Base-by-base conservation (phyloP, 1,140 invertebrate genomes). In the Paralvinella palmiformis region DNA sequence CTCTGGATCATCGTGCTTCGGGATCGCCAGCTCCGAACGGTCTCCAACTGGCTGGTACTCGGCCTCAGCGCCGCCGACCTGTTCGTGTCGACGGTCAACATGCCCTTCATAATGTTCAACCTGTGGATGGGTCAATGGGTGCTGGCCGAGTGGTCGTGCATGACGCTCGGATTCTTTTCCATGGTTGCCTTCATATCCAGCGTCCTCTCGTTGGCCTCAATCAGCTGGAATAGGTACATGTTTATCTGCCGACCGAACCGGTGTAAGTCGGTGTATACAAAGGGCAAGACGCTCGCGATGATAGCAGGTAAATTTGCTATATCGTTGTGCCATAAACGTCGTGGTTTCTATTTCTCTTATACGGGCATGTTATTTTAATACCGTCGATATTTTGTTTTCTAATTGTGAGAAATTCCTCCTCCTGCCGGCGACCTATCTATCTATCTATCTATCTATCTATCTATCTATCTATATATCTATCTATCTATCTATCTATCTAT, bases 1-100 rank as follows among this genome's bases (percentile, higher is more conserved):
- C 59, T 74, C 55, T 74, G 71, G 71, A 36, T 68, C 5, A 65
- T 74, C 15, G 67, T 74, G 15, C 50, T 53, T 10, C 15, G 13
- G 15, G 10, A 10, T 7, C 15, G 27, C 7, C 10, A 7, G 50
- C 50, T 53, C 7, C 15, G 50, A 13, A 27, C 27, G 15, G 50
- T 22, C 15, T 53, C 50, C 50, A 53, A 53, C 50, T 7, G 13
- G 7, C 50, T 53, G 15, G 50, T 53, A 22, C 50, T 53, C 7
- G 7, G 50, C 13, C 45, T 71, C 1, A 62, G 63, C 0, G 58
- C 56, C 15, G 66, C 70, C 2, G 70, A 71, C 37, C 33, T 69
- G 0, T 22, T 71, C 1, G 70, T 71, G 17, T 52, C 70, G 0
- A 62, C 61, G 0, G 48, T 59, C 1, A 69, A 69, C 45, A 65